phyloP scores from a whole-genome alignment of 2,113 vertebrate genomes.

The Thomomys bottae region DNA sequence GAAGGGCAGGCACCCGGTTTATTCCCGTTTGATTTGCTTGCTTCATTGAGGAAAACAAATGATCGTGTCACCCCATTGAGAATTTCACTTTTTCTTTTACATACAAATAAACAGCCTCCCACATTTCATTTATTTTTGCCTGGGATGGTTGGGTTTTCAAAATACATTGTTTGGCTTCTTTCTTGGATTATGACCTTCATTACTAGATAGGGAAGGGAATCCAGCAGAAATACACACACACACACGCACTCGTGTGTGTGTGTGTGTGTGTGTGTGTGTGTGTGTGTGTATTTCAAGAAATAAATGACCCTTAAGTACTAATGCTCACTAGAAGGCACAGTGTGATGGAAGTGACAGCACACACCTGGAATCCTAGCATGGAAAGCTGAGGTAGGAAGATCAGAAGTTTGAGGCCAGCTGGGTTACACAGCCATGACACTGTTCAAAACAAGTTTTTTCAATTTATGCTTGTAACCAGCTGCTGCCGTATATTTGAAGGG shows the following conservation, averaged over 20 bases:
- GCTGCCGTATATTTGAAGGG: neutral
- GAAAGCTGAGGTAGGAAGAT: no score
- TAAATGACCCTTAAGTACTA: neutral
- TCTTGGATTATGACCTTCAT: constrained; percentile 45
- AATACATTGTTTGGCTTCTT: neutral
- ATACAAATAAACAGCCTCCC: constrained; percentile 61
- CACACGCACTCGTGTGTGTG: neutral
- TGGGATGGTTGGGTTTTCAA: constrained; percentile 46
- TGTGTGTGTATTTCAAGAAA: neutral
- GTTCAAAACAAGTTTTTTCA: neutral
- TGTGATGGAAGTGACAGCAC: no score
- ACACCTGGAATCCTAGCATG: no score
- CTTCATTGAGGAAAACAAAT: constrained; percentile 71
- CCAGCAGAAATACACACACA: neutral
- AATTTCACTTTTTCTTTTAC: constrained; percentile 63
- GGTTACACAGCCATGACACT: no score
- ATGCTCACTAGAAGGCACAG: neutral
- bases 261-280: no score
- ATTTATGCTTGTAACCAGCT: constrained; percentile 52
- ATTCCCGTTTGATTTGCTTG: constrained; percentile 61
- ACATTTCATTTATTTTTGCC: constrained; percentile 53
- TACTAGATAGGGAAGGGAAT: neutral
- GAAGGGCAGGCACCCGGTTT: constrained; percentile 35
- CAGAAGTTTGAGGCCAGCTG: no score
- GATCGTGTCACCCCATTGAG: constrained; percentile 52